Evolutionary conservation across 1,140 invertebrate species (phyloP), one percentile per base, ranked within the genome.

Genomic region (Aphelenchoides fujianensis): DNA sequence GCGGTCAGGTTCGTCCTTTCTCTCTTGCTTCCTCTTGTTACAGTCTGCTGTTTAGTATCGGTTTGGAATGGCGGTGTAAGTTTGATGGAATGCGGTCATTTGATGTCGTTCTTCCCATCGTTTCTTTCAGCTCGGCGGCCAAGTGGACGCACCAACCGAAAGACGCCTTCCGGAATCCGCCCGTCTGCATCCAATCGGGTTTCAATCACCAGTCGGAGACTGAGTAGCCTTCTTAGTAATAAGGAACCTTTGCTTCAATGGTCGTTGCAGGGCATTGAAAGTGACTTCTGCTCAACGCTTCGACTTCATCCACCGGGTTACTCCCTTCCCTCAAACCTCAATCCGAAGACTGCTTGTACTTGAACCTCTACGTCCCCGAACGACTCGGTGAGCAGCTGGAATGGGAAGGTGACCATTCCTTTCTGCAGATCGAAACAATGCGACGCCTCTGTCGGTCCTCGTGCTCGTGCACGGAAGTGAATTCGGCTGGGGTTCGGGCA

Each of bases 311-410:
- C 91, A 91, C 81, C 88, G 92, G 79, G 88, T 96, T 81, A 85
- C 93, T 73, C 92, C 92, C 5, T 91, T n/a, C 92, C 84, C 88
- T 97, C 61, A 89, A 89, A 75, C 91, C 95, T 83, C 93, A 96
- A 86, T 93, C 90, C 74, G 95, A 98, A 87, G 95, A 98, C 87
- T 98, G 95, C 85, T 89, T 97, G 48, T 96, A 95, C 85, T 88
- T 97, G 77, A 97, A 97, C 85, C 91, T 98, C 82, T 97, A 95
- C 86, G 91, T 93, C 3, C 95, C 95, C 7, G 82, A 83, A 57
- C 54, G 72, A 16, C 69, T 55, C 30, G 1, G 41, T 48, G 12
- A 48, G 12, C 12, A 48, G 41, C 23, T 48, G 12, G 41, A 48
- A 71, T 69, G 59, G 41, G 36, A 32, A 27, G 32, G 9, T 34